Evolutionary conservation across 2,797 vertebrate genomes (phyloP), one percentile per base, ranked within the genome.

Genomic region (Arctocebus calabarensis): DNA sequence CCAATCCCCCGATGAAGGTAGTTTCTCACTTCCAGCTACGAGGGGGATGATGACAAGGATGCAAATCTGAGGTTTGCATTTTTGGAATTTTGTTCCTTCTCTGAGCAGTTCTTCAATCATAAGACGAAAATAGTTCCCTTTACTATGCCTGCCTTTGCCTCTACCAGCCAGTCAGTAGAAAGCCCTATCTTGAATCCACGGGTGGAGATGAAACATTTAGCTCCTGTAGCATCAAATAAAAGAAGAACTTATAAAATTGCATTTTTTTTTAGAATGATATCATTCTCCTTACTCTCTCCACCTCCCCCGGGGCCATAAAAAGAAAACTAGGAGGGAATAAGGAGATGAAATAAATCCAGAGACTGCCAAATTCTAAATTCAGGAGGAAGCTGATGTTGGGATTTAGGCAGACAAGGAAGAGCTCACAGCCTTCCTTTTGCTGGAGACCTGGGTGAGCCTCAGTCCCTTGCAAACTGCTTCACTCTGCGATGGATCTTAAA

Each of bases 11-110:
- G 89, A 95, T 19, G 48, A 91, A 82, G 55, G 34, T 64, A 27
- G 66, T 96, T 97, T 97, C 97, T 97, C 94, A 68, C 48, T 96
- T 88, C 96, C 95, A 98, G 88, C 94, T 97, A 96, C 95, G 96
- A 90, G 84, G 62, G 89, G 94, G 75, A 0, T 95, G 96, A 91
- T 95, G 97, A 96, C 40, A 37, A 37, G 62, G 81, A 66, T 97
- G 96, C 96, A 96, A 88, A 89, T 94, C 94, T 91, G 87, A 95
- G 96, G 90, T 97, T 96, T 97, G 92, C 91, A 84, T 97, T 91
- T 98, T 93, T 75, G 87, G 75, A 68, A 89, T 98, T 95, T 64
- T 7, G 81, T 79, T 93, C 71, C 94, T 92, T 86, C 70, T 85
- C 37, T 0, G 27, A 82, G 27, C 61, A 90, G 61, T 85, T 71